These are phyloP conservation scores for Zootoca vivipara DNA, from an alignment of 2,113 vertebrate species.

Conservation along the genomic window DNA sequence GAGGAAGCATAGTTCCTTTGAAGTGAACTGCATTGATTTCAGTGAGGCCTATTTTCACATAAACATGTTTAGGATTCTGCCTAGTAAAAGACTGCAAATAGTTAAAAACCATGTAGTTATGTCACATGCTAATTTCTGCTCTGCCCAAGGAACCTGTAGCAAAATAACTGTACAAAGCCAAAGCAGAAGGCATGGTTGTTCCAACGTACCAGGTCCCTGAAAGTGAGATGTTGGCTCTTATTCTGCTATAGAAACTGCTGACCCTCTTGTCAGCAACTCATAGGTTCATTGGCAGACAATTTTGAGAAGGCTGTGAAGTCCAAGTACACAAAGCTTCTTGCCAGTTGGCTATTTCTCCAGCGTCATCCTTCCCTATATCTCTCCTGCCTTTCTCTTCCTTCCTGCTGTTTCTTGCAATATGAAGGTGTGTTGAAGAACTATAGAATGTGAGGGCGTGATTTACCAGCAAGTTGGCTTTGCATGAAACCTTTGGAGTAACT, in stretches of 20 bases:
- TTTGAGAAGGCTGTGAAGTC: neutral
- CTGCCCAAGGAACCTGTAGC: neutral
- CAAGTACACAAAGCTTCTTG: neutral
- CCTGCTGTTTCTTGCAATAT: neutral
- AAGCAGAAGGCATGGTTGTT: neutral
- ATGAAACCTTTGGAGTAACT: neutral
- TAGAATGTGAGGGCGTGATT: neutral
- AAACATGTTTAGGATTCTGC: neutral
- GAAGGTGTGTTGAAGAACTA: neutral
- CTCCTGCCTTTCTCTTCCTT: neutral
- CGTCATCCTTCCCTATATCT: neutral
- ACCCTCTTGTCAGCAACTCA: neutral
- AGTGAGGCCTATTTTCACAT: neutral
- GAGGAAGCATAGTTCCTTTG: neutral
- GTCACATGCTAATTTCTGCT: neutral
- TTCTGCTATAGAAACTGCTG: neutral
- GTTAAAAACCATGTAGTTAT: neutral
- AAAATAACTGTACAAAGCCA: neutral
- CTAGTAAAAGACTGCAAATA: neutral
- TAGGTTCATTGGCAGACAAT: neutral
- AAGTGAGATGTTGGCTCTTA: neutral
- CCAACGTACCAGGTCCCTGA: neutral
- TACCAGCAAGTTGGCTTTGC: neutral
- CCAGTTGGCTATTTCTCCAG: neutral
- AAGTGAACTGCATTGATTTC: neutral